Evolutionary conservation across 2,888 invertebrate genomes (phyloP).

Genomic region (Synanthedon andrenaeformis): DNA sequence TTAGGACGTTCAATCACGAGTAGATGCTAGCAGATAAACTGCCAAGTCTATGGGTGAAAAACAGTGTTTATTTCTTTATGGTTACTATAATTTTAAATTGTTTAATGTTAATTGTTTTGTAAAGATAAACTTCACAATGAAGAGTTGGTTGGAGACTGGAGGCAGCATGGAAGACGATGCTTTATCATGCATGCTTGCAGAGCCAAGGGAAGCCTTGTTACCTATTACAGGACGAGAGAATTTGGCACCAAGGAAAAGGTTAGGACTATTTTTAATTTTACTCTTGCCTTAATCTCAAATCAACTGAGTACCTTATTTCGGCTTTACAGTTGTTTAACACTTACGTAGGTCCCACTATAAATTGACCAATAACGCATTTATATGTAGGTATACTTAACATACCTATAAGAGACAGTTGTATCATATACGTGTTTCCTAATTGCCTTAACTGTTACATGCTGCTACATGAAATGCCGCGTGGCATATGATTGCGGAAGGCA

Average conservation of each 20-base stretch:
- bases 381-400: background rate
- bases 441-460: no score
- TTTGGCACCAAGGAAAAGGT: conserved; percentile 57
- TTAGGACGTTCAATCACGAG: no score
- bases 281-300: no score
- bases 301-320: background rate
- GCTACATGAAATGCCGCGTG: no score
- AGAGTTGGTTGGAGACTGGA: conserved; percentile 57
- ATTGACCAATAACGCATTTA: background rate
- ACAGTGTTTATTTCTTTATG: no score
- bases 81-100: no score
- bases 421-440: no score
- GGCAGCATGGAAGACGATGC: conserved; percentile 51
- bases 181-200: conserved; percentile 53
- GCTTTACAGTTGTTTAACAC: background rate
- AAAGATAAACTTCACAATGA: conserved; percentile 29
- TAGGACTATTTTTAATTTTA: background rate
- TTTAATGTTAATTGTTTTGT: no score
- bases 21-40: no score
- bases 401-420: no score
- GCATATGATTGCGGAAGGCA: background rate
- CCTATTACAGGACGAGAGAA: conserved; percentile 65
- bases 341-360: no score
- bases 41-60: no score
- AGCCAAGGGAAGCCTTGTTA: conserved; percentile 62